These are phyloP conservation scores for Leguminivora glycinivorella DNA, from an alignment of 1,140 invertebrate species.

Conservation along the genomic window DNA sequence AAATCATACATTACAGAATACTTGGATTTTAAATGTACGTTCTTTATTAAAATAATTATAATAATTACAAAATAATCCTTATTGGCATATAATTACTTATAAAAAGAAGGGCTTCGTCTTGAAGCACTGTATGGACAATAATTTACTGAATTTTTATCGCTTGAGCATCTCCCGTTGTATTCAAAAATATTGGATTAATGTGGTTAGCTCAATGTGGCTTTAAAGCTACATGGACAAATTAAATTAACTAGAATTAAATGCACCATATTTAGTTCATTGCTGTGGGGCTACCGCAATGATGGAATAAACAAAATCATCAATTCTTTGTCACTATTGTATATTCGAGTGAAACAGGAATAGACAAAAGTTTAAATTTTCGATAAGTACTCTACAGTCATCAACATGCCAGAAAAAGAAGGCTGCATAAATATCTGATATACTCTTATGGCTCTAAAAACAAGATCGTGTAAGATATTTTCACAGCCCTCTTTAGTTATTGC, in stretches of 20 bases:
- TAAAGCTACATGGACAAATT: conserved; percentile 75
- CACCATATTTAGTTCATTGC: conserved; percentile 52
- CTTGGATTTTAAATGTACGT: conserved; percentile 72
- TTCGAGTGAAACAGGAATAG: too few relatives aligned
- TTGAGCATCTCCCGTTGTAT: conserved; percentile 63
- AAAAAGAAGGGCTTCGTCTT: conserved; percentile 64
- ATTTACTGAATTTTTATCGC: conserved; percentile 48
- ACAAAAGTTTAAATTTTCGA: too few relatives aligned
- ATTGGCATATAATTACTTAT: conserved; percentile 58
- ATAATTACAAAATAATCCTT: conserved; percentile 77
- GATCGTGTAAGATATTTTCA: too few relatives aligned
- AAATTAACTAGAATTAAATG: conserved; percentile 76
- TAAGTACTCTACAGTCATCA: too few relatives aligned
- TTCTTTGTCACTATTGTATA: too few relatives aligned
- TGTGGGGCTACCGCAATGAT: conserved; percentile 25
- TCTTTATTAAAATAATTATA: conserved; percentile 73
- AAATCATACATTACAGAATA: conserved; percentile 76
- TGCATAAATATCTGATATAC: too few relatives aligned
- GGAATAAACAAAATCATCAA: too few relatives aligned
- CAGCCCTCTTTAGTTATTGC: too few relatives aligned
- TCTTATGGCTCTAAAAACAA: too few relatives aligned
- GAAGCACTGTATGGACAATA: conserved; percentile 62
- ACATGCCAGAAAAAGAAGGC: too few relatives aligned
- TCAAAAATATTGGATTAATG: conserved; percentile 68
- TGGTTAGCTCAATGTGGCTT: conserved; percentile 66